phyloP scores from a whole-genome alignment of 2,797 vertebrate genomes.

The Pipistrellus kuhlii region DNA sequence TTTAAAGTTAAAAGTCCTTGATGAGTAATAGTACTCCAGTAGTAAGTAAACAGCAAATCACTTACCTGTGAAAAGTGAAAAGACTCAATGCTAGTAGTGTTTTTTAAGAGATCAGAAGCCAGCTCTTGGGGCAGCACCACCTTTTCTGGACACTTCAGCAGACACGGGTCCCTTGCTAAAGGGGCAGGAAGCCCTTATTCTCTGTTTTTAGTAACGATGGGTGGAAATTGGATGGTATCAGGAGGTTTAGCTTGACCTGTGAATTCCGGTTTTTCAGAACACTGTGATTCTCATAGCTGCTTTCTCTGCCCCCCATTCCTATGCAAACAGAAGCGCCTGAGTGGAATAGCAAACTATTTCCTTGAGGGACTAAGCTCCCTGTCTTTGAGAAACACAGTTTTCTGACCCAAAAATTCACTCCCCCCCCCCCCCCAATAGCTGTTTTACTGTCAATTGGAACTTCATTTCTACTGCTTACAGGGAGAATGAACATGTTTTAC shows the following conservation, averaged over 20 bases:
- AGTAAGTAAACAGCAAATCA: background rate
- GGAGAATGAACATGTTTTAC: slow-evolving; percentile 23
- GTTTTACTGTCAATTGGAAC: background rate
- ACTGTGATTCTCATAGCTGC: background rate
- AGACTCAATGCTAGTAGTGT: background rate
- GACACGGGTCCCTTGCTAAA: background rate
- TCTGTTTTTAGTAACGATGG: background rate
- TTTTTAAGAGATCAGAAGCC: background rate
- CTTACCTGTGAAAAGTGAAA: background rate
- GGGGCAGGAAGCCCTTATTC: background rate
- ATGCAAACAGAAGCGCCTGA: background rate
- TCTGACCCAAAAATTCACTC: background rate
- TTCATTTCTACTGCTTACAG: background rate
- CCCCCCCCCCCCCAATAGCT: background rate
- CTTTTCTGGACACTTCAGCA: background rate
- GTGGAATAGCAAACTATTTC: background rate
- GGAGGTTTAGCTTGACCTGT: slow-evolving; percentile 1
- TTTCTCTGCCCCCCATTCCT: fast-evolving
- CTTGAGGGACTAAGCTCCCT: background rate
- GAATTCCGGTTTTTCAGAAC: background rate
- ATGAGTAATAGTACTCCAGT: background rate
- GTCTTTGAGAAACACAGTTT: slow-evolving; percentile 33
- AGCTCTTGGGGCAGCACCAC: background rate
- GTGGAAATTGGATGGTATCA: background rate
- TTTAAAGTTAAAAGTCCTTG: slow-evolving; percentile 11